Evolutionary conservation across 53 echinoderm and acorn worm genomes (phyloP).

Genomic region (Antedon mediterranea): DNA sequence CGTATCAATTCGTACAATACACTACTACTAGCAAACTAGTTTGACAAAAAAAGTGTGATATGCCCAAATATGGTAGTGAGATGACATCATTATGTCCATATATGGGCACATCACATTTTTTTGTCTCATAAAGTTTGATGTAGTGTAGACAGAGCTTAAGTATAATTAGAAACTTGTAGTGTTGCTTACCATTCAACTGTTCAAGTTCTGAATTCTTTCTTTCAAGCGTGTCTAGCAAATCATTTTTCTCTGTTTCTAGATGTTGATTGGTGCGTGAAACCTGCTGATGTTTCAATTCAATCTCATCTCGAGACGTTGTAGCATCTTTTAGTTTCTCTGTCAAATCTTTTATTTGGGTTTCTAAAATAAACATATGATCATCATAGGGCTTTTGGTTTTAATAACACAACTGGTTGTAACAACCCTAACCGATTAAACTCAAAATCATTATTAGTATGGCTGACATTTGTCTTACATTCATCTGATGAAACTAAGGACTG

Average conservation of each 20-base stretch:
- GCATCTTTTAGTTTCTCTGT: constrained; percentile 31
- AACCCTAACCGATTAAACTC: neutral
- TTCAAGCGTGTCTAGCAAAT: constrained; percentile 44
- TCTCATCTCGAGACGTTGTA: constrained; percentile 41
- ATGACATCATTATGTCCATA: too few species aligned
- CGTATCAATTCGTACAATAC: too few species aligned
- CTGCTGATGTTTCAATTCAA: constrained; percentile 29
- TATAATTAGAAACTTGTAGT: neutral
- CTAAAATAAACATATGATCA: constrained; percentile 19
- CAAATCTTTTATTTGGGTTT: constrained; percentile 40
- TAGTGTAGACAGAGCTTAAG: too few species aligned
- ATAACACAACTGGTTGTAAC: neutral
- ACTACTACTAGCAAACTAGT: too few species aligned
- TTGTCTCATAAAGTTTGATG: too few species aligned
- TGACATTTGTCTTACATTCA: too few species aligned
- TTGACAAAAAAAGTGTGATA: too few species aligned
- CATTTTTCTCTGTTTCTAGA: constrained; percentile 67
- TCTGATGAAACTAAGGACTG: too few species aligned
- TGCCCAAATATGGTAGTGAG: too few species aligned
- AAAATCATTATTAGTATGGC: too few species aligned
- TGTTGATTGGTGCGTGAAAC: constrained; percentile 41
- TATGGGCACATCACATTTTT: too few species aligned
- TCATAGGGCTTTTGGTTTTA: neutral
- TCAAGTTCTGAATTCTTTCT: constrained; percentile 59
- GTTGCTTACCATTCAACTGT: constrained; percentile 45